A percentile compares a stretch with the other conserved stretches of the same genome.
These are phyloP conservation scores for Aplocera efformata DNA, from an alignment of 2,888 invertebrate genomes.

Conservation along the genomic window DNA sequence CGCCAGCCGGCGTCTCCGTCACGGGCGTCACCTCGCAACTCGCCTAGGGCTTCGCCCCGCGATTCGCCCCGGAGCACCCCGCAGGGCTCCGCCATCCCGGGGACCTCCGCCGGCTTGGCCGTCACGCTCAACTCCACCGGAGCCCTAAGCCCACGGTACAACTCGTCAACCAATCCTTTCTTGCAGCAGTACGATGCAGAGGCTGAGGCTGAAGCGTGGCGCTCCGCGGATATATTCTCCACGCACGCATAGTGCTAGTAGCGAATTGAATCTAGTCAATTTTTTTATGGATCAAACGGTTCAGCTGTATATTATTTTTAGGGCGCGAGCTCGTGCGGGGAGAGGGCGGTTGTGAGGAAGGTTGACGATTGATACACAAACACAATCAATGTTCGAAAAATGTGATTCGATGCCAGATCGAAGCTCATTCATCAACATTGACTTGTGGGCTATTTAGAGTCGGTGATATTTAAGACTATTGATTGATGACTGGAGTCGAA, in stretches of 20 bases:
- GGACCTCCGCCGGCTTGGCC: constrained; percentile 82
- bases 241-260: constrained; percentile 73
- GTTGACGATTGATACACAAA: constrained; percentile 15
- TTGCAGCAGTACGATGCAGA: constrained; percentile 78
- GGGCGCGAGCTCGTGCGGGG: constrained; percentile 63
- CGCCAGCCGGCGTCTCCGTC: constrained; percentile 66
- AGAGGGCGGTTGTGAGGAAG: constrained; percentile 7
- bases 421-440: neutral
- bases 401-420: neutral
- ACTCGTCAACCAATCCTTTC: constrained; percentile 81
- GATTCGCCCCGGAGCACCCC: constrained; percentile 44
- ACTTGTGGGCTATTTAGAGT: too few relatives aligned
- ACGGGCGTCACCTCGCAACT: constrained; percentile 66
- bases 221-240: constrained; percentile 71
- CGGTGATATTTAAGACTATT: too few relatives aligned
- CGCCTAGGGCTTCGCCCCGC: constrained; percentile 53
- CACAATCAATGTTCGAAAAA: constrained; percentile 1
- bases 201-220: constrained; percentile 74
- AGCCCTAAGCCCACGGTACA: constrained; percentile 64
- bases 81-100: constrained; percentile 71
- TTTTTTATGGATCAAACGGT: constrained; percentile 74
- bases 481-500: too few relatives aligned
- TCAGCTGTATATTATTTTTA: constrained; percentile 75
- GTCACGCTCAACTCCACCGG: constrained; percentile 77
- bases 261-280: constrained; percentile 79